Base-by-base conservation (phyloP, 2,888 invertebrate species). In the Toxonevra muliebris region DNA sequence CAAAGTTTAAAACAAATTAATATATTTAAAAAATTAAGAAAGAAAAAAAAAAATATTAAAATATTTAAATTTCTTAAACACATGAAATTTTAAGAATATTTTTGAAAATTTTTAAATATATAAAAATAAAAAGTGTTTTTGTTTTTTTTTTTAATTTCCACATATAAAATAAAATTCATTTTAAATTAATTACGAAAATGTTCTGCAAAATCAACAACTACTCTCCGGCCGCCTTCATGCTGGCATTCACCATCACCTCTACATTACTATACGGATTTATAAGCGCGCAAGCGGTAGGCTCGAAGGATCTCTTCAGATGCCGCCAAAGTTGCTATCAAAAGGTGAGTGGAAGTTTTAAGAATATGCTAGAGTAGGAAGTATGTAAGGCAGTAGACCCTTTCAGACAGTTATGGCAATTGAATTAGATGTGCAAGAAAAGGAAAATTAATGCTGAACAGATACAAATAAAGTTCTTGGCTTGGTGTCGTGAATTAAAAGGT, bases 281-380 rank as follows among this genome's bases (percentile, higher is more conserved):
- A 61, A 73, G 69, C 63, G 72, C 76, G 9, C 73, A 76, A 17
- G 71, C 74, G 66, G 75, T 81, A 57, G 77, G 76, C 71, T 79
- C 80, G 68, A 84, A 82, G 73, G 83, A 84, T 78, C 77, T 84
- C 70, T 81, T 76, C 76, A 82, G 81, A 78, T 84, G 84, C 77
- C 82, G 82, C 74, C 84, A 84, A 80, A 84, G 80, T 74, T 84
- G 84, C 77, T 83, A 84, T 79, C 82, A 82, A 76, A 83, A 83
- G 84, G 84, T 84, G 76, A 77, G 80, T 71, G 45, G 30, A 30
- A 30, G 30, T 30, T 30, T 30, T 4, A 30, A 30, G 7, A 30
- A 4, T 30, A 7, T 30, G n/a, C n/a, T n/a, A n/a, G n/a, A n/a
- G n/a, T n/a, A n/a, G n/a, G n/a, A n/a, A n/a, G n/a, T n/a, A n/a